Evolutionary conservation across 2,797 vertebrate genomes (phyloP).

Genomic region (Triplophysa bombifrons): DNA sequence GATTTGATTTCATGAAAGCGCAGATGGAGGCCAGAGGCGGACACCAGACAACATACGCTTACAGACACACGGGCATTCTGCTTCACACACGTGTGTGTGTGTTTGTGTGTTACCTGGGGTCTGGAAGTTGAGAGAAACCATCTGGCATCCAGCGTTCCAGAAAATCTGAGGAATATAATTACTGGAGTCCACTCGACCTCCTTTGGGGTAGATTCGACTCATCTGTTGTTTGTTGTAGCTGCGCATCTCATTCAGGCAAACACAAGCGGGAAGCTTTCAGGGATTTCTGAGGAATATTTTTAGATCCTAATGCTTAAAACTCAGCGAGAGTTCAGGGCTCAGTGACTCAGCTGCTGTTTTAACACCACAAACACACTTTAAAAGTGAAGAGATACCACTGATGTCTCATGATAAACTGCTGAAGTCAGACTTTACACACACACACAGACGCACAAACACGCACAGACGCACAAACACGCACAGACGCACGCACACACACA

Average conservation of each 20-base stretch:
- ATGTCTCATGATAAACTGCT: constrained; percentile 24
- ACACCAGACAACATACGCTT: background rate
- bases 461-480: too few species aligned
- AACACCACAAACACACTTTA: constrained; percentile 16
- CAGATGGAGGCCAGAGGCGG: background rate
- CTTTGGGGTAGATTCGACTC: constrained; percentile 99
- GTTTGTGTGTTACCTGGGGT: constrained; percentile 89
- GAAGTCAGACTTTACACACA: background rate
- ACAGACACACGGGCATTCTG: background rate
- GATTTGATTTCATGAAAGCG: background rate
- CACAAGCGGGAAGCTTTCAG: background rate
- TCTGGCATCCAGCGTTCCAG: constrained; percentile 99
- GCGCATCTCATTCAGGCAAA: constrained; percentile 54
- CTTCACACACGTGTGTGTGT: background rate
- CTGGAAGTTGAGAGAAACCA: constrained; percentile 99
- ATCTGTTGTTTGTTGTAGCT: constrained; percentile 99
- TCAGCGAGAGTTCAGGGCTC: background rate
- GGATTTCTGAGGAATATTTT: background rate
- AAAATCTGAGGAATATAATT: constrained; percentile 99
- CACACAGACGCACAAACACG: background rate
- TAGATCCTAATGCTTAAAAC: background rate
- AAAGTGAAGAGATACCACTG: constrained; percentile 11
- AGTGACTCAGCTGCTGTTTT: background rate
- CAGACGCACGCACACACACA: too few species aligned
- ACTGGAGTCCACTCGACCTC: constrained; percentile 98